Percentiles rank a stretch among this genome's conserved stretches.
Conservation (phyloP, 2,888 invertebrate species). For the Lasioglossum malachurum region DNA sequence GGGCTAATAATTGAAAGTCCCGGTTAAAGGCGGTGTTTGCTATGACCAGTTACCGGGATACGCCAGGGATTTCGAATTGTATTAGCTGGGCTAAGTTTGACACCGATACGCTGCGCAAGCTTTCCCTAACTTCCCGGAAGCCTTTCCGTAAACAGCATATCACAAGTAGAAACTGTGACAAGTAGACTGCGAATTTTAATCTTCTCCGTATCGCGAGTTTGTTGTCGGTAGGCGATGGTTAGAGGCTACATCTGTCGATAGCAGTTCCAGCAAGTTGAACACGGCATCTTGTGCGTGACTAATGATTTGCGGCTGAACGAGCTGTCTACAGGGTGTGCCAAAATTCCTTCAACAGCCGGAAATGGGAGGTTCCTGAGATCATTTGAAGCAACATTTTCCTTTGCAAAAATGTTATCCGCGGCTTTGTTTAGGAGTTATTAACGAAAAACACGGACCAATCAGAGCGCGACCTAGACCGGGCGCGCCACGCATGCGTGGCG, state of each 20-base stretch:
- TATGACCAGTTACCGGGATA: slow-evolving; percentile 58
- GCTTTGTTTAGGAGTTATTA: too few relatives aligned
- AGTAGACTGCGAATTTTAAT: too few relatives aligned
- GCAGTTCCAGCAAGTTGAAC: slow-evolving; percentile 16
- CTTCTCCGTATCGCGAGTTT: too few relatives aligned
- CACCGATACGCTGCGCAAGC: not conserved
- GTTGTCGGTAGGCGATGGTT: too few relatives aligned
- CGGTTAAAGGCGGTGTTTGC: slow-evolving; percentile 75
- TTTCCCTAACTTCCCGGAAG: not conserved
- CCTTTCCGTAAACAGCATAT: not conserved
- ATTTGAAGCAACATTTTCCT: too few relatives aligned
- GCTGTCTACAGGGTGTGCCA: too few relatives aligned
- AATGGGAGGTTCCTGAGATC: too few relatives aligned
- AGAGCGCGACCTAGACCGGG: too few relatives aligned
- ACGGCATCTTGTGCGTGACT: slow-evolving; percentile 31
- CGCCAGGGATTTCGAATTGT: slow-evolving; percentile 24
- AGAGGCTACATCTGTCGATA: not conserved
- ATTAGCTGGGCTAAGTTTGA: not conserved
- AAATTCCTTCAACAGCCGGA: too few relatives aligned
- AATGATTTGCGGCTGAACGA: slow-evolving; percentile 36
- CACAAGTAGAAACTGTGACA: not conserved
- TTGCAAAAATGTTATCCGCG: too few relatives aligned
- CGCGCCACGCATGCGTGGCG: too few relatives aligned
- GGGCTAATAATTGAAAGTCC: slow-evolving; percentile 78
- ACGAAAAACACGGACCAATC: too few relatives aligned